Percentiles rank a stretch among this genome's conserved stretches.
Evolutionary conservation across 92 coral and sea anemone genomes (phyloP).

Genomic region (Zoanthus solanderi): DNA sequence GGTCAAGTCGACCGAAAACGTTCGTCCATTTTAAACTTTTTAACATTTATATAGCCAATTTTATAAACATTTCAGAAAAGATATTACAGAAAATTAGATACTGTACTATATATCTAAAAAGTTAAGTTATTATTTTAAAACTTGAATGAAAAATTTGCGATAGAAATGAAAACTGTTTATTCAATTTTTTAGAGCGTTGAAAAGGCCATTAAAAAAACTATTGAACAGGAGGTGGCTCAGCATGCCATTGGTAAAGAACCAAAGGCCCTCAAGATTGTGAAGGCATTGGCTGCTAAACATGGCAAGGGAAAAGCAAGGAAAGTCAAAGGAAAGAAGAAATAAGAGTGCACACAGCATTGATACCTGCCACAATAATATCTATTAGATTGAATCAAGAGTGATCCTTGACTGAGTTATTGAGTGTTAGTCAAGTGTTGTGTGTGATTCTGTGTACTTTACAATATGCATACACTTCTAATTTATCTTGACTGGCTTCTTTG

Average conservation of each 20-base stretch:
- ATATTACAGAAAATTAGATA: too few relatives aligned
- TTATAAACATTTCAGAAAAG: too few relatives aligned
- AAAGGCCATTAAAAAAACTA: constrained; percentile 40
- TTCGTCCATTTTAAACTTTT: too few relatives aligned
- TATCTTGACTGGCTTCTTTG: too few relatives aligned
- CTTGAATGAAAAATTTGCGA: too few relatives aligned
- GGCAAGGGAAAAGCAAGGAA: constrained; percentile 33
- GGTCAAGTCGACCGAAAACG: too few relatives aligned
- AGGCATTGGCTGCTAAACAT: constrained; percentile 23
- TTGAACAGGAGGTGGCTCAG: constrained; percentile 33
- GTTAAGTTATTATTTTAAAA: background rate
- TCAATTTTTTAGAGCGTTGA: background rate
- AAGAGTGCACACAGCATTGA: too few relatives aligned
- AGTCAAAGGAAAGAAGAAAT: constrained; percentile 46
- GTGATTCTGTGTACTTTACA: background rate
- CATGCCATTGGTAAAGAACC: constrained; percentile 40
- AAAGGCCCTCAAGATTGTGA: constrained; percentile 37
- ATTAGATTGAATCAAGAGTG: background rate
- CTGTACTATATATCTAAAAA: too few relatives aligned
- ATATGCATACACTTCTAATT: background rate
- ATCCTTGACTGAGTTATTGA: background rate
- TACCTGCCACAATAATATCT: too few relatives aligned
- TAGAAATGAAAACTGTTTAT: too few relatives aligned
- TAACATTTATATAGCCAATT: too few relatives aligned
- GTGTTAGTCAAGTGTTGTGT: background rate